phyloP scores from a whole-genome alignment of 1,140 invertebrate species.

The Heliothis virescens region DNA sequence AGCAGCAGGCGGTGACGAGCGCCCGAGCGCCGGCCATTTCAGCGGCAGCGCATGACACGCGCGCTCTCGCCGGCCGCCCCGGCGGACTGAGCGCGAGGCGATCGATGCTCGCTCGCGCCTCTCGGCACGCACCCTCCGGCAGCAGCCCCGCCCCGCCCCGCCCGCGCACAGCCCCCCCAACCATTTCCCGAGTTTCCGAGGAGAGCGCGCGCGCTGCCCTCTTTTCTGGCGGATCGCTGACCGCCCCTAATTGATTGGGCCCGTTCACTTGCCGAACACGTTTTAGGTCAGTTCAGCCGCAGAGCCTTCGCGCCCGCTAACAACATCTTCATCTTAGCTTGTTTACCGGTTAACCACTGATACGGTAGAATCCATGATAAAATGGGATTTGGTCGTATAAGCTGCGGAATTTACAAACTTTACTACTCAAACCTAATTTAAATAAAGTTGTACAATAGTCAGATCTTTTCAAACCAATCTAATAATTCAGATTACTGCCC shows the following conservation, averaged over 20 bases:
- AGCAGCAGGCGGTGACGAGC: constrained; percentile 84
- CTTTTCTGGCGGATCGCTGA: constrained; percentile 83
- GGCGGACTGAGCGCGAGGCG: constrained; percentile 83
- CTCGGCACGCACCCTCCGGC: constrained; percentile 72
- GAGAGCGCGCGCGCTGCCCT: constrained; percentile 84
- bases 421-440: too few species aligned
- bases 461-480: too few species aligned
- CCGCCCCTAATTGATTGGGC: constrained; percentile 85
- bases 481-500: too few species aligned
- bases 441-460: too few species aligned
- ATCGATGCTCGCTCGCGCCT: constrained; percentile 80
- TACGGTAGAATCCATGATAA: background rate
- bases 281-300: constrained; percentile 84
- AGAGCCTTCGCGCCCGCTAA: constrained; percentile 65
- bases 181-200: constrained; percentile 80
- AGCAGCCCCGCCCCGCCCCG: constrained; percentile 55
- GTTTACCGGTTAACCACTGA: background rate
- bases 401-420: too few species aligned
- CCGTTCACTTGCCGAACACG: constrained; percentile 83
- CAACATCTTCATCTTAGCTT: constrained; percentile 2
- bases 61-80: constrained; percentile 85
- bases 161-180: constrained; percentile 52
- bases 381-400: background rate
- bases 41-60: constrained; percentile 84
- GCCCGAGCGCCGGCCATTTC: constrained; percentile 85